Evolutionary conservation across 2,888 invertebrate species (phyloP).

Genomic region (Antitype chi): DNA sequence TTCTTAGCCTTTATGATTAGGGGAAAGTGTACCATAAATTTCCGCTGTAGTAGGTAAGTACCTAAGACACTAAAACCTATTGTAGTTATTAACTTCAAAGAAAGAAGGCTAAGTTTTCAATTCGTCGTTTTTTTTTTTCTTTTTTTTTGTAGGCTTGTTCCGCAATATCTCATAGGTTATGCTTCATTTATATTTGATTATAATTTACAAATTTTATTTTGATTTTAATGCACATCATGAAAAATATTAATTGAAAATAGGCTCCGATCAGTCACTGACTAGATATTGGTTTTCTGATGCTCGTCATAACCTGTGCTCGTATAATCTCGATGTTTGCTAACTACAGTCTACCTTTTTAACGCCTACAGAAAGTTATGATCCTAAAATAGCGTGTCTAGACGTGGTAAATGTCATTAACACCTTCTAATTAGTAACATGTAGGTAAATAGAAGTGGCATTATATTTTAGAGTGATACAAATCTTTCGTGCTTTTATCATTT

Average conservation of each 20-base stretch:
- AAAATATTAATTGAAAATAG: neutral
- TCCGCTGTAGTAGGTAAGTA: no score
- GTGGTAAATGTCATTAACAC: neutral
- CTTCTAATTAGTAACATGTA: neutral
- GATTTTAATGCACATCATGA: neutral
- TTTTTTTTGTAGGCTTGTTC: no score
- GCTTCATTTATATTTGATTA: no score
- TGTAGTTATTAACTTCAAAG: no score
- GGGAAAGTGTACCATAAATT: neutral
- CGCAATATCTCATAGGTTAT: no score
- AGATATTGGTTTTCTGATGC: neutral
- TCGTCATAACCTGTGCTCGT: neutral
- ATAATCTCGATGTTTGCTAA: neutral
- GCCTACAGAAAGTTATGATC: neutral
- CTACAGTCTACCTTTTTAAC: no score
- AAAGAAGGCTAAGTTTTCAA: no score
- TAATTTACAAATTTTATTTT: no score
- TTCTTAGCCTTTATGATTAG: neutral
- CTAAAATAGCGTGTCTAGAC: neutral
- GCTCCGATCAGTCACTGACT: neutral
- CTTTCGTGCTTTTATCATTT: no score
- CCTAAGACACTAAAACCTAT: no score
- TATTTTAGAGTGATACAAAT: no score
- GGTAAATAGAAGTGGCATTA: neutral
- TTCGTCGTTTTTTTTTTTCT: no score